Evolutionary conservation across 2,113 vertebrate genomes (phyloP).

Genomic region (Apus apus): DNA sequence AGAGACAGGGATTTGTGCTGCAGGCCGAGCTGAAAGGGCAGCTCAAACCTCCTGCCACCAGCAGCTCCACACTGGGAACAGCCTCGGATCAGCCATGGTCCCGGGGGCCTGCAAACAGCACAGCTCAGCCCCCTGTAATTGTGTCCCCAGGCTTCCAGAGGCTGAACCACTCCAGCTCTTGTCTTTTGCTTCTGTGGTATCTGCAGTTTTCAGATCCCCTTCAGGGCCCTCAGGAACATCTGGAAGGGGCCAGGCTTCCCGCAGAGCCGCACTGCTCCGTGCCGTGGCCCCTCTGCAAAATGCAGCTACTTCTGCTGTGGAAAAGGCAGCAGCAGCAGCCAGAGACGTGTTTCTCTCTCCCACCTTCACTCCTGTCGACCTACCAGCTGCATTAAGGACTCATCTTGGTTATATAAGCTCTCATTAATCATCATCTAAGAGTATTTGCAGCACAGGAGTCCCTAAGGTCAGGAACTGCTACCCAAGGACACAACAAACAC

Average conservation of each 20-base stretch:
- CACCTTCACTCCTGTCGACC: conserved; percentile 27
- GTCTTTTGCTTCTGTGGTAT: neutral
- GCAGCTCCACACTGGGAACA: neutral
- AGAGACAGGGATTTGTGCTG: neutral
- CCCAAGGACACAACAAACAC: neutral
- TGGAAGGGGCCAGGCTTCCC: neutral
- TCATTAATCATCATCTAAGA: conserved; percentile 46
- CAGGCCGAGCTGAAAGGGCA: neutral
- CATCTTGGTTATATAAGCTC: neutral
- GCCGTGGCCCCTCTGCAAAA: neutral
- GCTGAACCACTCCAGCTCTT: neutral
- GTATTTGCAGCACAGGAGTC: neutral
- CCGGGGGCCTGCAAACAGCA: neutral
- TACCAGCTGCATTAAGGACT: neutral
- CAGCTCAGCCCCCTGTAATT: neutral
- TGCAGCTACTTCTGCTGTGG: neutral
- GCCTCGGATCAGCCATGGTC: accelerated
- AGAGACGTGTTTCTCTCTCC: neutral
- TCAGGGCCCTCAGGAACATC: neutral
- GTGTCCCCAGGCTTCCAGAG: neutral
- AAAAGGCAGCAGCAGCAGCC: neutral
- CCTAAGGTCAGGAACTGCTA: conserved; percentile 19
- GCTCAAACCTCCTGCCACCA: neutral
- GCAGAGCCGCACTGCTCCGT: neutral
- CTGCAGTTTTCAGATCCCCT: neutral